Conservation (phyloP, 2,888 invertebrate genomes). For the Drosophila pseudotakahashii region DNA sequence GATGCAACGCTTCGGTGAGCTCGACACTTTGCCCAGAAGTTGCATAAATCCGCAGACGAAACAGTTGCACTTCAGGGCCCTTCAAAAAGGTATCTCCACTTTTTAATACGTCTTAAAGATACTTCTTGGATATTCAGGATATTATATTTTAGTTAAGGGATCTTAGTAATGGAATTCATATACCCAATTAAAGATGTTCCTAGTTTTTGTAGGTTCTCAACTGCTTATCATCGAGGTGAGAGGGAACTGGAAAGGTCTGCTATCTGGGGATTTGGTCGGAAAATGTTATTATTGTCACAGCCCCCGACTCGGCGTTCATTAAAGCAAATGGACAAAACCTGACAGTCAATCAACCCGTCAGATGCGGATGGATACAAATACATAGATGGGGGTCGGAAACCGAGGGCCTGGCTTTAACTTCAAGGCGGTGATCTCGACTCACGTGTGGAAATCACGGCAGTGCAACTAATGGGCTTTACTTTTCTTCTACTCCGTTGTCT, state of each 20-base stretch:
- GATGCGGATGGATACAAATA: slow-evolving; percentile 9
- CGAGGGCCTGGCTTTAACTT: slow-evolving; percentile 10
- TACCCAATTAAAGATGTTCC: neutral
- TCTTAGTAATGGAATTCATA: too few relatives aligned
- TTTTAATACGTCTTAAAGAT: too few relatives aligned
- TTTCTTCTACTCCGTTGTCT: slow-evolving; percentile 34
- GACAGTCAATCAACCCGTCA: slow-evolving; percentile 48
- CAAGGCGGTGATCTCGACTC: slow-evolving; percentile 43
- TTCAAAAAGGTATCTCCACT: neutral
- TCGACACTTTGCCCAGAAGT: slow-evolving; percentile 61
- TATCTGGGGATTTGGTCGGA: slow-evolving; percentile 17
- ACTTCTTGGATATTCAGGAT: too few relatives aligned
- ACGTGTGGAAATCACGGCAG: slow-evolving; percentile 70
- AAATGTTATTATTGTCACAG: slow-evolving; percentile 48
- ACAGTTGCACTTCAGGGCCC: slow-evolving; percentile 20
- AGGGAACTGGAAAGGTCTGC: slow-evolving; percentile 5
- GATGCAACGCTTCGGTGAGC: slow-evolving; percentile 71
- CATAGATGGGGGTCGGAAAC: slow-evolving; percentile 7
- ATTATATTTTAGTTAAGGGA: too few relatives aligned
- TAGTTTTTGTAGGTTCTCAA: neutral
- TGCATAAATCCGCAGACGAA: slow-evolving; percentile 56
- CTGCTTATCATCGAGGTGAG: slow-evolving; percentile 5
- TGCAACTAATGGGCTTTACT: slow-evolving; percentile 66
- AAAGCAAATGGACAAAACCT: slow-evolving; percentile 35
- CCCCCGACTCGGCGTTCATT: slow-evolving; percentile 32